Evolutionary conservation across 2,113 vertebrate species (phyloP).

Genomic region (Nyctibius bracteatus): DNA sequence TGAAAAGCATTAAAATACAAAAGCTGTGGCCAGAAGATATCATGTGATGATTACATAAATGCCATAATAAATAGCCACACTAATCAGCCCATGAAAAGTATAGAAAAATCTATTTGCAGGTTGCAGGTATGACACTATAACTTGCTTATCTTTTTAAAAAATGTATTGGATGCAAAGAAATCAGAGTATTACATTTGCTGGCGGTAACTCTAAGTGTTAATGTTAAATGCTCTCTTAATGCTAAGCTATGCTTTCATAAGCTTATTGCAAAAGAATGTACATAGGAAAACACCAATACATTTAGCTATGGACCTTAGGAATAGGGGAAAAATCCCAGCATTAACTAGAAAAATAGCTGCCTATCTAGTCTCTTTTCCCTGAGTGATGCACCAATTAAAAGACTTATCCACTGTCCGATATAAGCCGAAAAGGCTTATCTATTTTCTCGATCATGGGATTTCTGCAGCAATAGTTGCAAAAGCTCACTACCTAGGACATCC

Average conservation of each 20-base stretch:
- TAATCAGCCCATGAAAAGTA: neutral
- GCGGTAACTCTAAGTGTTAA: neutral
- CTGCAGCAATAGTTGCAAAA: neutral
- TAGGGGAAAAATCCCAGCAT: rapidly evolving
- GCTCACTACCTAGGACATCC: neutral
- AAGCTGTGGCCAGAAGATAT: neutral
- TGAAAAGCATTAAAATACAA: neutral
- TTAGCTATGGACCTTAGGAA: neutral
- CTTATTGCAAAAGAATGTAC: neutral
- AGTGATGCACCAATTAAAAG: neutral
- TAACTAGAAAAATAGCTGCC: neutral
- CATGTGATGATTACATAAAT: neutral
- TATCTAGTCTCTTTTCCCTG: neutral
- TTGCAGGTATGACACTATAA: neutral
- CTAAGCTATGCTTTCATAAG: neutral
- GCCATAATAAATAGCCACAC: neutral
- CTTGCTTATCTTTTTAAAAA: neutral
- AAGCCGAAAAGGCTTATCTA: neutral
- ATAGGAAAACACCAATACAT: neutral
- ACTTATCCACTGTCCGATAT: neutral
- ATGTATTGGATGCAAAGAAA: neutral
- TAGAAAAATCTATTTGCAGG: neutral
- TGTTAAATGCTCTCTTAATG: neutral
- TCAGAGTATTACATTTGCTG: neutral
- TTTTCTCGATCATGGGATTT: neutral